Percentiles rank a stretch among this genome's conserved stretches.
Evolutionary conservation across 2,888 invertebrate genomes (phyloP).

Genomic region (Leptinotarsa peninsularis): DNA sequence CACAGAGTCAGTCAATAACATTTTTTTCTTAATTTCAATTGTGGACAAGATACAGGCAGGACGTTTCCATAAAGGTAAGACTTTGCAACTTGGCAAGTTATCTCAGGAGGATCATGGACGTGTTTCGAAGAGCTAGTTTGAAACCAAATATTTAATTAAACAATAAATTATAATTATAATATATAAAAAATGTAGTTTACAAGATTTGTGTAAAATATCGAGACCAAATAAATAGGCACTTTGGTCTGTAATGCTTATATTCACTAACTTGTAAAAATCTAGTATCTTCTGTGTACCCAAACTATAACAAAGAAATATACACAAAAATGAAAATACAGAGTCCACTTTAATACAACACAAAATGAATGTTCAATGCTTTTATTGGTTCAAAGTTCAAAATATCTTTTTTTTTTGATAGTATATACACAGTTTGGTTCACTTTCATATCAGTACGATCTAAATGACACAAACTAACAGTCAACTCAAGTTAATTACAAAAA

Average conservation of each 20-base stretch:
- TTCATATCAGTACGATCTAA: conserved; percentile 6
- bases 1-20: too few relatives aligned
- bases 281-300: conserved; percentile 42
- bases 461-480: neutral
- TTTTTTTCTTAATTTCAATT: too few relatives aligned
- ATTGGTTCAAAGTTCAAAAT: conserved; percentile 10
- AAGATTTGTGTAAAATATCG: conserved; percentile 41
- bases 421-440: neutral
- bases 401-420: conserved; percentile 8
- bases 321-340: conserved; percentile 40
- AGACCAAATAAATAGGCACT: conserved; percentile 63
- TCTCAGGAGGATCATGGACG: neutral
- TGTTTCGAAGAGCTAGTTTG: conserved; percentile 13
- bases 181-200: conserved; percentile 40
- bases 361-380: conserved; percentile 4
- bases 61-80: too few relatives aligned
- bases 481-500: neutral
- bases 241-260: conserved; percentile 57
- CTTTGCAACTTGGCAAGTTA: neutral
- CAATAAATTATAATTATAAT: conserved; percentile 42
- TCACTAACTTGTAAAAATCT: conserved; percentile 47
- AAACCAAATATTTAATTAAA: conserved; percentile 37
- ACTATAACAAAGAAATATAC: conserved; percentile 45
- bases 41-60: too few relatives aligned
- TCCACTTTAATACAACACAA: conserved; percentile 34